Conservation (phyloP, 2,888 invertebrate genomes). For the Conistra vaccinii region DNA sequence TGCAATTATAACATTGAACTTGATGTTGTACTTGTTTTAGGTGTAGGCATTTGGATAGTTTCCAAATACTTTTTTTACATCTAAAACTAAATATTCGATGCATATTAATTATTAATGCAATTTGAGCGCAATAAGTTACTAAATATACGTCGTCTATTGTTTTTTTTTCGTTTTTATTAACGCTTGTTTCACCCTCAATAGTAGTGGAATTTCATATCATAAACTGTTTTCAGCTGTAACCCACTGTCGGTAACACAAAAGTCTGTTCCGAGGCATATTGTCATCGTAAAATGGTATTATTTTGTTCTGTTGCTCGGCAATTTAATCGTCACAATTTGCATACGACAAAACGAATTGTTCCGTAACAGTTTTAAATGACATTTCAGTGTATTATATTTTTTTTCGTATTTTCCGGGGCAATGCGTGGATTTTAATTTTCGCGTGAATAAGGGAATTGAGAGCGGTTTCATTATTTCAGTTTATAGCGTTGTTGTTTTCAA, state of each 20-base stretch:
- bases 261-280: constrained; percentile 40
- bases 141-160: no score
- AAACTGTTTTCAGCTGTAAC: constrained; percentile 35
- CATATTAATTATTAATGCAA: no score
- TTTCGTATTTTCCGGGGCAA: constrained; percentile 29
- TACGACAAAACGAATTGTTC: constrained; percentile 49
- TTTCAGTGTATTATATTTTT: constrained; percentile 41
- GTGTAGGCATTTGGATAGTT: no score
- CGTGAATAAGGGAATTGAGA: constrained; percentile 1
- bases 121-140: no score
- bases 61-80: no score
- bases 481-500: not conserved
- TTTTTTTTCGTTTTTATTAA: no score
- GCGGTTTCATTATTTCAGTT: constrained; percentile 11
- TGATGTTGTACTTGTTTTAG: no score
- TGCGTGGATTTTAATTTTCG: constrained; percentile 27
- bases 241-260: constrained; percentile 22
- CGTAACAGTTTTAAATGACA: constrained; percentile 61
- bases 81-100: no score
- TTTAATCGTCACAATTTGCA: constrained; percentile 62
- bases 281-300: constrained; percentile 52
- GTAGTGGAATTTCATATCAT: not conserved
- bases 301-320: constrained; percentile 54
- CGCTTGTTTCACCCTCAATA: not conserved
- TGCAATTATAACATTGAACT: no score